phyloP scores from a whole-genome alignment of 2,888 invertebrate species.

The Eristalis tenax region DNA sequence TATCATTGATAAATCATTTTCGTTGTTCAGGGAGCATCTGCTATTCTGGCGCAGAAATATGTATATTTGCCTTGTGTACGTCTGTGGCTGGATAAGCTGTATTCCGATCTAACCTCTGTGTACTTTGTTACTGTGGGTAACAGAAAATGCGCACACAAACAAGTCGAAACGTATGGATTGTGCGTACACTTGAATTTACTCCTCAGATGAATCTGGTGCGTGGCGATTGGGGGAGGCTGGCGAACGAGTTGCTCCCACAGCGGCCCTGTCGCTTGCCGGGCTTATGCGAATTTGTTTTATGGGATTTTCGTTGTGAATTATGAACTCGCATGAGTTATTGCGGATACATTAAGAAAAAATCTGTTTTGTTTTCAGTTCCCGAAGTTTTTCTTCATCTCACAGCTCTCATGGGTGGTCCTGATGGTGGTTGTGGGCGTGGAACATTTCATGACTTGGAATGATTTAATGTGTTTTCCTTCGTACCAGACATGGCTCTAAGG shows the following conservation, averaged over 20 bases:
- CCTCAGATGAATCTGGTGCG: neutral
- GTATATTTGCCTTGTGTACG: conserved; percentile 38
- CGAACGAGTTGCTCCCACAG: conserved; percentile 41
- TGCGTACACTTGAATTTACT: conserved; percentile 34
- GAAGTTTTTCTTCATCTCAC: neutral
- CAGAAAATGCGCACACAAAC: conserved; percentile 17
- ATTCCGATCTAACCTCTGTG: conserved; percentile 7
- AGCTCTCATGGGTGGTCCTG: neutral
- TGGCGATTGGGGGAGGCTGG: conserved; percentile 2
- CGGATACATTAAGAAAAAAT: conserved; percentile 62
- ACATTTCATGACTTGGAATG: conserved; percentile 35
- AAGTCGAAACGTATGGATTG: conserved; percentile 40
- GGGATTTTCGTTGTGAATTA: conserved; percentile 60
- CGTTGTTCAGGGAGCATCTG: conserved; percentile 57
- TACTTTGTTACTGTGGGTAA: neutral
- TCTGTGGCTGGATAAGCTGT: conserved; percentile 30
- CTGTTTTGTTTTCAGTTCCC: conserved; percentile 64
- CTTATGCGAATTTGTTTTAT: conserved; percentile 61
- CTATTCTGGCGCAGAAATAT: conserved; percentile 50
- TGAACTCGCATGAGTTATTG: conserved; percentile 70
- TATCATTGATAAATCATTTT: conserved; percentile 68
- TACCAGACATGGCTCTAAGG: conserved; percentile 50
- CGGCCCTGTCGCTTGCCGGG: neutral
- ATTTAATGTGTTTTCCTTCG: conserved; percentile 20
- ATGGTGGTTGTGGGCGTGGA: neutral